Base-by-base conservation (phyloP, 2,797 vertebrate species). In the Adelosebastes latens region DNA sequence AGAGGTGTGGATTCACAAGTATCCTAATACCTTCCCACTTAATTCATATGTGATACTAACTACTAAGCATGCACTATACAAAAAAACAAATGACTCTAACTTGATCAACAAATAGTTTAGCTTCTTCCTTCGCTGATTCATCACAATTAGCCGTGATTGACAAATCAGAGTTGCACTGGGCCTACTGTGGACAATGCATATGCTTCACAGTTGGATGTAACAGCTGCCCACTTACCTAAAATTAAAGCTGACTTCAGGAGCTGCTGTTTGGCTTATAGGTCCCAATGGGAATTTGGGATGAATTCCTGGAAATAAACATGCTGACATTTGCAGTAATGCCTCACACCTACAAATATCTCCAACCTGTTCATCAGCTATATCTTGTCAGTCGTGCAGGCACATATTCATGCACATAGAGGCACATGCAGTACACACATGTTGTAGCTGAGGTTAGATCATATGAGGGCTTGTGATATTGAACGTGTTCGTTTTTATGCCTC, bases 181-280 rank as follows among this genome's bases (percentile, higher is more conserved):
- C 55, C 73, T 5, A 8, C 83, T 72, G 79, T 74, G 75, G 77
- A 77, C 72, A 49, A 55, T 79, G 74, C 88, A 88, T 81, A 86
- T 84, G 85, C 75, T 72, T 75, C 86, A 75, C 87, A 84, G 87
- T 79, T 73, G 75, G 83, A 86, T 25, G 80, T 73, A 87, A 73
- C 87, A 92, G 79, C 87, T 90, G 83, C 67, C 75, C 87, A 80
- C 56, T 81, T 85, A 83, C 22, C 78, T 49, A 27, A 74, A 85
- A 86, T 87, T 31, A 84, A 81, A 72, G 82, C 76, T 63, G 72
- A 89, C 86, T 91, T 88, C 39, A 82, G 81, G 79, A 89, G 80
- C 82, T 74, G 79, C 76, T 85, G 82, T 89, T 88, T 77, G 36
- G 77, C 70, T 75, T 76, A 52, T 24, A 12, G 8, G 64, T 79